These are phyloP conservation scores for Petrocephalus microphthalmus DNA, from an alignment of 2,113 vertebrate species.

Conservation along the genomic window DNA sequence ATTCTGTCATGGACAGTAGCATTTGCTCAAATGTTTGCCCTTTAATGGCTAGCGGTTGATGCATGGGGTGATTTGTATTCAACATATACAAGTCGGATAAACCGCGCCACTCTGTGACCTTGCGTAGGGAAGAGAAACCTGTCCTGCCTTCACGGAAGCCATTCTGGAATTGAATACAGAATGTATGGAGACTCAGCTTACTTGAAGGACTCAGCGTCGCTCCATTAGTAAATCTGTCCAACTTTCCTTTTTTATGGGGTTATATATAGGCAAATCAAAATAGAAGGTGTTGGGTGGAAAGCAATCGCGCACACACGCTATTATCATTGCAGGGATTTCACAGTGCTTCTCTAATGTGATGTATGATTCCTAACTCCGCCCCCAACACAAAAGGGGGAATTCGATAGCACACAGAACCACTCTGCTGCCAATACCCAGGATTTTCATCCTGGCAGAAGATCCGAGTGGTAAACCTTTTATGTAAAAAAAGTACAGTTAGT, in stretches of 20 bases:
- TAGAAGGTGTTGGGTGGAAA: neutral
- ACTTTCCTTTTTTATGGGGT: neutral
- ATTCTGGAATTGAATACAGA: conserved; percentile 19
- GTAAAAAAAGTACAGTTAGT: neutral
- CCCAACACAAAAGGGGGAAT: neutral
- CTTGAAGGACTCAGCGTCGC: neutral
- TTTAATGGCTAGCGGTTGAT: neutral
- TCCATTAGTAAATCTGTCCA: neutral
- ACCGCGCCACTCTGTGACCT: conserved; percentile 5
- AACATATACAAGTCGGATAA: conserved; percentile 15
- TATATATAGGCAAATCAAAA: neutral
- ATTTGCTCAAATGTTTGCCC: neutral
- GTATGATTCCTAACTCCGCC: neutral
- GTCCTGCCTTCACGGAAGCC: conserved; percentile 7
- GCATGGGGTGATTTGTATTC: conserved; percentile 13
- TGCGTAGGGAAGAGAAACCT: conserved; percentile 9
- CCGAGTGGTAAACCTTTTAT: neutral
- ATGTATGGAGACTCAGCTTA: neutral
- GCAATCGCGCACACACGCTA: neutral
- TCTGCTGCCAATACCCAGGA: neutral
- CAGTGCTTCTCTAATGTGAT: neutral
- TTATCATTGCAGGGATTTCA: neutral
- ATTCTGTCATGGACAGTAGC: neutral
- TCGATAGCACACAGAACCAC: neutral
- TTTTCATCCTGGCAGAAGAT: neutral